phyloP scores from a whole-genome alignment of 1,140 invertebrate genomes.

The Diprion similis region DNA sequence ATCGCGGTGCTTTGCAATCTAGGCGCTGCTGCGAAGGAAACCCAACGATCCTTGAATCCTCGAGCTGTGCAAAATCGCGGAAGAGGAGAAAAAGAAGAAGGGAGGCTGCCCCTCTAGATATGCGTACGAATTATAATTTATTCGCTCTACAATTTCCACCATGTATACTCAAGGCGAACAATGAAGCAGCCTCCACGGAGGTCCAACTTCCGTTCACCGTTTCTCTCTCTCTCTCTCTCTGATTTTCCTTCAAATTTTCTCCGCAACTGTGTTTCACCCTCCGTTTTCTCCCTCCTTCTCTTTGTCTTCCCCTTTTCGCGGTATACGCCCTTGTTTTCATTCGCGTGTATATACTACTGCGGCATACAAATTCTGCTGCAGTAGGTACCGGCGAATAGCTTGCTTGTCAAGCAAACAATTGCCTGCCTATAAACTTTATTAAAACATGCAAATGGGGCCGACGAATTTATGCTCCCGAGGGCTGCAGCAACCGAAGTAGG shows the following conservation, averaged over 20 bases:
- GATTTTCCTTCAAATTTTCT: too few species aligned
- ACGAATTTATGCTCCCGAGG: not conserved
- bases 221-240: too few species aligned
- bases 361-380: too few species aligned
- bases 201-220: too few species aligned
- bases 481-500: not conserved
- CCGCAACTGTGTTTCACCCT: too few species aligned
- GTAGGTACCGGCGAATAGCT: not conserved
- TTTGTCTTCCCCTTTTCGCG: not conserved
- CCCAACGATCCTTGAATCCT: not conserved
- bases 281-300: not conserved
- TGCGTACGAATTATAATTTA: not conserved
- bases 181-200: not conserved
- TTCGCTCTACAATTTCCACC: not conserved
- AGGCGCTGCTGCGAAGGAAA: not conserved
- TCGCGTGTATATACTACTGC: too few species aligned
- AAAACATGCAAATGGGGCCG: not conserved
- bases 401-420: conserved; percentile 5
- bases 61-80: too few species aligned
- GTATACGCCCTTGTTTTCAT: too few species aligned
- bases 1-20: not conserved
- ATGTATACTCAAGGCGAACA: not conserved
- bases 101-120: not conserved
- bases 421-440: conserved; percentile 5
- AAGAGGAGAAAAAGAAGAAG: not conserved